phyloP scores from a whole-genome alignment of 1,140 invertebrate species.

The Bombus confusus region DNA sequence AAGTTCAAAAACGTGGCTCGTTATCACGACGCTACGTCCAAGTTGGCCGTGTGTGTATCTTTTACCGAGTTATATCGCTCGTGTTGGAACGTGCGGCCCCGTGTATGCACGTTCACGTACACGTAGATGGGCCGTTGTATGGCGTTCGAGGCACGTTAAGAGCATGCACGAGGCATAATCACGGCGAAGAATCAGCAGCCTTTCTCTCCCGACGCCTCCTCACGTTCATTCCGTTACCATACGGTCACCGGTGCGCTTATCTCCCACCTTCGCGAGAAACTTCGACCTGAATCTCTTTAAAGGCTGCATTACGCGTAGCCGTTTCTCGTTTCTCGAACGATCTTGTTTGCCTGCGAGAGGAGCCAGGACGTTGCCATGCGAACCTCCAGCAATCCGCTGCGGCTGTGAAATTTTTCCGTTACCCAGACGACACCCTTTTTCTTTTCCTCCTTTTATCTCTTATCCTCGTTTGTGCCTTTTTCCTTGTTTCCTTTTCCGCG shows the following conservation, averaged over 20 bases:
- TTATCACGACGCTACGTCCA: slow-evolving; percentile 26
- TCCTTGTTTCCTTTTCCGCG: not conserved
- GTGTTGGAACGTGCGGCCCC: not conserved
- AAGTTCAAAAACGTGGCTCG: slow-evolving; percentile 43
- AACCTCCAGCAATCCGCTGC: not conserved
- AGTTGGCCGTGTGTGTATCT: slow-evolving; percentile 3
- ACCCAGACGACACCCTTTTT: slow-evolving; percentile 4
- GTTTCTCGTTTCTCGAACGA: slow-evolving; percentile 44
- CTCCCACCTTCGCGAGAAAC: slow-evolving; percentile 53
- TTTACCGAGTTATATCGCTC: not conserved
- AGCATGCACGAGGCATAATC: slow-evolving; percentile 35
- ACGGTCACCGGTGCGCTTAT: slow-evolving; percentile 50
- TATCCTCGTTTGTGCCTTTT: no score
- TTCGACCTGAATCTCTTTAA: slow-evolving; percentile 56
- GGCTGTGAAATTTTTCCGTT: slow-evolving; percentile 38
- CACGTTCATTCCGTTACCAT: slow-evolving; percentile 50
- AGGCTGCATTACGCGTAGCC: slow-evolving; percentile 42
- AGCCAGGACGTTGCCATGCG: slow-evolving; percentile 48
- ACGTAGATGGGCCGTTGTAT: not conserved
- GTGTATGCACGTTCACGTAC: not conserved
- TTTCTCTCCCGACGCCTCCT: slow-evolving; percentile 51
- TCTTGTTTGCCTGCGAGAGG: slow-evolving; percentile 29
- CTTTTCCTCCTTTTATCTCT: not conserved
- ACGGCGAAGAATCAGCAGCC: slow-evolving; percentile 37
- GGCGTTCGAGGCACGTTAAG: slow-evolving; percentile 15